Conservation (phyloP, 2,888 invertebrate genomes). For the Mythimna pallens region DNA sequence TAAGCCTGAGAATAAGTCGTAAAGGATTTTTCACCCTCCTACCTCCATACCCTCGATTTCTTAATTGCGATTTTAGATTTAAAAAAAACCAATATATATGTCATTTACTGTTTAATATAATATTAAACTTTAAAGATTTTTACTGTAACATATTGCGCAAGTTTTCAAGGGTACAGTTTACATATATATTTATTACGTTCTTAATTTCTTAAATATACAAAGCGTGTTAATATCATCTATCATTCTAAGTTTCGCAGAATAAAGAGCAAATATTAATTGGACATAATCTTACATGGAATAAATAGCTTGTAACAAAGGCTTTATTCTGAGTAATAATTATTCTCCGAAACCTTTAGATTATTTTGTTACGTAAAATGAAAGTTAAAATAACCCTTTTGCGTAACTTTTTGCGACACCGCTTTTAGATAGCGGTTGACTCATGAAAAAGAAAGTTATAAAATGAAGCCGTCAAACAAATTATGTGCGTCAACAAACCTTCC, state of each 20-base stretch:
- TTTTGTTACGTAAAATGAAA: neutral
- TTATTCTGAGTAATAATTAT: slow-evolving; percentile 1
- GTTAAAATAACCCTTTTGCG: slow-evolving; percentile 22
- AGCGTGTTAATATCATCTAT: neutral
- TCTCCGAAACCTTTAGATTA: neutral
- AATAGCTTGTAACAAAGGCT: neutral
- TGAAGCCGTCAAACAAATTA: slow-evolving; percentile 9
- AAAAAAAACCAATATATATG: too few relatives aligned
- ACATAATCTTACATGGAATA: neutral
- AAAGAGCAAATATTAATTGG: slow-evolving; percentile 10
- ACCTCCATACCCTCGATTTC: too few relatives aligned
- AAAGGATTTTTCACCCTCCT: too few relatives aligned
- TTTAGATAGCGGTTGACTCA: slow-evolving; percentile 3
- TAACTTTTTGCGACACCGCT: slow-evolving; percentile 2
- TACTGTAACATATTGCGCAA: neutral
- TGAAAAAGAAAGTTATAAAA: slow-evolving; percentile 3
- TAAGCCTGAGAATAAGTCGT: too few relatives aligned
- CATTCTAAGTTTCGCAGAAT: neutral
- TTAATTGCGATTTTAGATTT: too few relatives aligned
- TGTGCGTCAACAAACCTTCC: slow-evolving; percentile 13
- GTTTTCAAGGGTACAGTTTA: neutral
- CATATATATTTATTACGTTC: neutral
- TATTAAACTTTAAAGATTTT: neutral
- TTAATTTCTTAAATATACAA: slow-evolving; percentile 7
- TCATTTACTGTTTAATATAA: neutral